Conservation (phyloP, 2,888 invertebrate genomes). For the Agriotes lineatus region DNA sequence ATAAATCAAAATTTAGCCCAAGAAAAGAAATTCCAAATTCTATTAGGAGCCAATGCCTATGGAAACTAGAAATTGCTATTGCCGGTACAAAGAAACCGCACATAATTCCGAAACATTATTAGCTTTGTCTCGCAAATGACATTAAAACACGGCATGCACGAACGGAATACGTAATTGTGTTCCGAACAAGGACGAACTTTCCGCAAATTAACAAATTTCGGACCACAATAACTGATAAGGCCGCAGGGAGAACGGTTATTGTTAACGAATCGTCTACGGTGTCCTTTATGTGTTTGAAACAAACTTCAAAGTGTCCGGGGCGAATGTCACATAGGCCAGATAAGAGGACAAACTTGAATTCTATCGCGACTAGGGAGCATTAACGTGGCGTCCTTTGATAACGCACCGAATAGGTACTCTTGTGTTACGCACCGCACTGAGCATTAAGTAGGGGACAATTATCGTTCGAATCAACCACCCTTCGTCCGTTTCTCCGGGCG, state of each 20-base stretch:
- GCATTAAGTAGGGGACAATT: too few relatives aligned
- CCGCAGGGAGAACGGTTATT: background rate
- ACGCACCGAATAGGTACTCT: background rate
- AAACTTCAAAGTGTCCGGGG: conserved; percentile 6
- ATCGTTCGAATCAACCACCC: too few relatives aligned
- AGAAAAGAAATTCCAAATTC: too few relatives aligned
- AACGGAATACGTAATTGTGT: background rate
- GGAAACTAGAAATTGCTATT: too few relatives aligned
- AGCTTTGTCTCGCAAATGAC: too few relatives aligned
- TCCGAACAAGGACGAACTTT: background rate
- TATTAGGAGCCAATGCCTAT: too few relatives aligned
- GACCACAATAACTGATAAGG: too few relatives aligned
- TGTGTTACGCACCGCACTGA: background rate
- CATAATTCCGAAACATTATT: too few relatives aligned
- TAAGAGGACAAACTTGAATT: conserved; percentile 22
- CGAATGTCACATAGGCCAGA: conserved; percentile 19
- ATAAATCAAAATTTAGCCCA: too few relatives aligned
- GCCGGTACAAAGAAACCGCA: too few relatives aligned
- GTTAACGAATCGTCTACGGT: conserved; percentile 16
- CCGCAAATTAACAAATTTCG: conserved; percentile 6
- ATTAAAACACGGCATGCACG: too few relatives aligned
- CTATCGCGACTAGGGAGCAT: background rate
- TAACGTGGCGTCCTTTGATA: conserved; percentile 6
- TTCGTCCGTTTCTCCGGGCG: too few relatives aligned
- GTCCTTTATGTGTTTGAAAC: conserved; percentile 24